Conservation (phyloP, 2,888 invertebrate species). For the Hybos culiciformis region DNA sequence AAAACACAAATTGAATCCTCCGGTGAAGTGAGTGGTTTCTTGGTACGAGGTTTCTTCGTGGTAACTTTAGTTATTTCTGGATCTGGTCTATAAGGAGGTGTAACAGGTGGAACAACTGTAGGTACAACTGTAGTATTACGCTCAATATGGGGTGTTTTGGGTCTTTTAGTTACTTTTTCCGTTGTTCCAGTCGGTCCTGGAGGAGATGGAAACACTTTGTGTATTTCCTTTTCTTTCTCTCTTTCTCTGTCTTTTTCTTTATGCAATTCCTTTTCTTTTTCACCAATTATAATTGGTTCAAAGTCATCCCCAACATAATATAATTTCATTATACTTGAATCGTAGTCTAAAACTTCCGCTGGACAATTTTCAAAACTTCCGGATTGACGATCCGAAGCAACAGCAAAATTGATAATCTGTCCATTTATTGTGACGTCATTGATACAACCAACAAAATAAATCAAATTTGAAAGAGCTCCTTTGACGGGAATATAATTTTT, state of each 20-base stretch:
- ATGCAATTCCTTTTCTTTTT: constrained; percentile 1
- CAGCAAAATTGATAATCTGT: constrained; percentile 62
- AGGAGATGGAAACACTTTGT: constrained; percentile 24
- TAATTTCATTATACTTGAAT: constrained; percentile 20
- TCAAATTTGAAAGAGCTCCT: constrained; percentile 42
- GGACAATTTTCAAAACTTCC: constrained; percentile 49
- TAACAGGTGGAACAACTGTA: constrained; percentile 20
- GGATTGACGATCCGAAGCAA: constrained; percentile 44
- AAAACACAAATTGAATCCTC: constrained; percentile 30
- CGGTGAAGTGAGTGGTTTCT: constrained; percentile 20
- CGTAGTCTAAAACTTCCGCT: constrained; percentile 31
- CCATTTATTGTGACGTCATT: constrained; percentile 86
- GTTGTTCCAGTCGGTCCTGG: constrained; percentile 24
- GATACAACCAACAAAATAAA: constrained; percentile 76
- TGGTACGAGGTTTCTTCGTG: constrained; percentile 19
- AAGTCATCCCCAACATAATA: constrained; percentile 25
- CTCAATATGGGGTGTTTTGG: constrained; percentile 15
- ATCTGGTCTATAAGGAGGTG: constrained; percentile 22
- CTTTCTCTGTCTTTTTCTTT: constrained; percentile 1
- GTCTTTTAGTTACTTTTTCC: constrained; percentile 14
- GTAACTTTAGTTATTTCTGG: constrained; percentile 21
- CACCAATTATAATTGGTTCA: constrained; percentile 15
- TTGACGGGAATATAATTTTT: constrained; percentile 39
- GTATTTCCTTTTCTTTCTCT: too few species aligned
- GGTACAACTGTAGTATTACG: constrained; percentile 17